A percentile compares a stretch with the other conserved stretches of the same genome.
These are phyloP conservation scores for Adineta ricciae DNA, from an alignment of 2,888 invertebrate genomes.

Conservation along the genomic window DNA sequence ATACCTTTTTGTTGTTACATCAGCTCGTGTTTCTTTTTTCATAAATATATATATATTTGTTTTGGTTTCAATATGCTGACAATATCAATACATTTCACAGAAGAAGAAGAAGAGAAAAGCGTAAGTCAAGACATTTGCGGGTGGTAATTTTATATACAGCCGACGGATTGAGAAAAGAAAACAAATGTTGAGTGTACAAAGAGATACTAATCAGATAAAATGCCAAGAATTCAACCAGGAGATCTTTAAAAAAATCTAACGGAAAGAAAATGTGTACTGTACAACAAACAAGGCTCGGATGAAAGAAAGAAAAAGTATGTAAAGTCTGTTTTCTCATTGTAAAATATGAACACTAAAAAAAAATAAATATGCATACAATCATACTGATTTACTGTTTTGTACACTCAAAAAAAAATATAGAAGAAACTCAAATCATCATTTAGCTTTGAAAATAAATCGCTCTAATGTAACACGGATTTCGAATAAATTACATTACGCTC, in stretches of 20 bases:
- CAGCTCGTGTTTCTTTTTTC: no score
- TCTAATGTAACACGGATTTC: background rate
- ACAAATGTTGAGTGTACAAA: background rate
- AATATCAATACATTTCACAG: background rate
- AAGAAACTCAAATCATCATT: background rate
- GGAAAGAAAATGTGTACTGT: background rate
- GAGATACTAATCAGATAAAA: background rate
- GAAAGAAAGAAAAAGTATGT: background rate
- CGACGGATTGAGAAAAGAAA: background rate
- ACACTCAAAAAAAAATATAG: background rate
- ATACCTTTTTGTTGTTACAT: background rate
- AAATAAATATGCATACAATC: background rate
- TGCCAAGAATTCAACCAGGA: background rate
- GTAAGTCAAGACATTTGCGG: background rate
- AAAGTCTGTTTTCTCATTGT: background rate
- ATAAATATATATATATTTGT: background rate
- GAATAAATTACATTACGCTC: background rate
- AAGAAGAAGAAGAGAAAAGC: background rate
- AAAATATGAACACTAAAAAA: background rate
- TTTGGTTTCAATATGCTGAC: background rate
- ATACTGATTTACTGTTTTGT: background rate
- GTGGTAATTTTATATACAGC: background rate
- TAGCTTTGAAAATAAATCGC: background rate
- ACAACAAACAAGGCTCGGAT: background rate
- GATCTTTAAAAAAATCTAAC: background rate